Evolutionary conservation across 1,140 invertebrate species (phyloP), one percentile per base, ranked within the genome.

Genomic region (Tigriopus japonicus): DNA sequence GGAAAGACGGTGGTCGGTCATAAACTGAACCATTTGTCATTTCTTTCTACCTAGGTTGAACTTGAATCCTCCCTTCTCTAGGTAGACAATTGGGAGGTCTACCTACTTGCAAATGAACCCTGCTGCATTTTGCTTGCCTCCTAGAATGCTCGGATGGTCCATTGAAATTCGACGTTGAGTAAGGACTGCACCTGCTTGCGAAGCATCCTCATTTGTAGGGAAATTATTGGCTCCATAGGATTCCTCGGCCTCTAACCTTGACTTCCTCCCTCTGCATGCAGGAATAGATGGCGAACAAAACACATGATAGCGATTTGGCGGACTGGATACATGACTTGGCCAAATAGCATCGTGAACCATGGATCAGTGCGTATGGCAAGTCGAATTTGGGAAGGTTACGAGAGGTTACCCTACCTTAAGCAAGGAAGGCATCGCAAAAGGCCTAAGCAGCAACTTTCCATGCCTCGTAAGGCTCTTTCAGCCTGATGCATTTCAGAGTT

Each of bases 401-500:
- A 49, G 45, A 15, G n/a, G 45, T 24, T 54, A 19, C 24, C 28
- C 2, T 54, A 23, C 14, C 52, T 54, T 19, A 19, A 6, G 15
- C 3, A n/a, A 21, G 52, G 98, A 6, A 94, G 94, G 65, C 96
- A 77, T 61, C 96, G 89, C 76, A 93, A 98, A 55, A 98, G 80
- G 45, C 93, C 93, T 35, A 35, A 35, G 74, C 94, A 98, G 74
- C 95, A 99, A 75, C 98, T 98, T 75, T 99, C 94, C 88, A 99
- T 93, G 62, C 94, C 95, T 53, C 92, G 96, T 62, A 99, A 77
- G 78, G 97, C 97, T 72, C 98, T 97, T 75, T 99, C 95, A 9
- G 95, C 95, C 73, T 98, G 93, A 67, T 83, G 83, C 94, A 99
- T 99, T 71, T 98, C 95, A 52, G 88, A 83, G 74, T 98, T 98